A percentile compares a stretch with the other conserved stretches of the same genome.
These are phyloP conservation scores for Bos indicus DNA, from an alignment of 2,113 vertebrate species.

Conservation along the genomic window DNA sequence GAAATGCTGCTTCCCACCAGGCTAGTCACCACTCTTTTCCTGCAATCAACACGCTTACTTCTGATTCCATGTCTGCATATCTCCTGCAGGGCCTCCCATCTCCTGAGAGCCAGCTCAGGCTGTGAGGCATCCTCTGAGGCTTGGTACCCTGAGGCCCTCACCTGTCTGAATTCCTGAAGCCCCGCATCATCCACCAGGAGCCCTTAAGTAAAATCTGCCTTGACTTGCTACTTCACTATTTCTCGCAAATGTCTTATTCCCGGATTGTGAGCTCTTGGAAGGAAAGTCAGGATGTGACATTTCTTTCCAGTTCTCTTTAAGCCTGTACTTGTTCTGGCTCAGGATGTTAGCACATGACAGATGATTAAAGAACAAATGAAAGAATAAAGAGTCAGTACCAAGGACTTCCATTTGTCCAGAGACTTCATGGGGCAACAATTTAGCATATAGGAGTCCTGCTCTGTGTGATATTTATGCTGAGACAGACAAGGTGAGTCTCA, in stretches of 20 bases:
- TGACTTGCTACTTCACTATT: background rate
- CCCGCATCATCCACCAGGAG: background rate
- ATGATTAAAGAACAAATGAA: background rate
- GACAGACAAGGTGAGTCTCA: background rate
- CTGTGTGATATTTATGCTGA: background rate
- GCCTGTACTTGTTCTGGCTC: background rate
- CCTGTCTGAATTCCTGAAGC: background rate
- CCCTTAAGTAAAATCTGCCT: background rate
- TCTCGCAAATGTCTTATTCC: background rate
- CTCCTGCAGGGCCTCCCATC: background rate
- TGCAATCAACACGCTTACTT: background rate
- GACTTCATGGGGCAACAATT: background rate
- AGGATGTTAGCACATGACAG: background rate
- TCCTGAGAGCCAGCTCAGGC: background rate
- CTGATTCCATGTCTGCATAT: background rate
- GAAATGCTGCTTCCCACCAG: constrained; percentile 9
- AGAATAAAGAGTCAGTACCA: background rate
- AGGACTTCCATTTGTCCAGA: background rate
- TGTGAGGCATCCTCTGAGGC: background rate
- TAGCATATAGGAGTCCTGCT: background rate
- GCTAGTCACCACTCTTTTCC: background rate
- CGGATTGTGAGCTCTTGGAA: background rate
- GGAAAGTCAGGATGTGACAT: background rate
- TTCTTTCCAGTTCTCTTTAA: background rate
- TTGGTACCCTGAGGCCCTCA: background rate